Evolutionary conservation across 2,113 vertebrate species (phyloP), one percentile per base, ranked within the genome.

Genomic region (Nettapus auritus): DNA sequence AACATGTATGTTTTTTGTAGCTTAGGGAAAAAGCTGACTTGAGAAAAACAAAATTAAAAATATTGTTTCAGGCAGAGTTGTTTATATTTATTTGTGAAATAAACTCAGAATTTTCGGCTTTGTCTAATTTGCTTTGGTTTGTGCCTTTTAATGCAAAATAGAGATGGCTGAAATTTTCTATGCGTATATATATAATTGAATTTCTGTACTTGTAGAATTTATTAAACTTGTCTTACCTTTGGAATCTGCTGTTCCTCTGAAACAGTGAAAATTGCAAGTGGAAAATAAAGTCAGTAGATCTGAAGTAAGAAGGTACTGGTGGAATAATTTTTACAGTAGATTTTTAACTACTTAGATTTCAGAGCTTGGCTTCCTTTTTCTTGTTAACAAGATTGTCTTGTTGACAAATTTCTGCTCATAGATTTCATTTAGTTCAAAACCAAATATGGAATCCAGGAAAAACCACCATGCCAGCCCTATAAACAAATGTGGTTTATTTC

Each of bases 41-140:
- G 19, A 79, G 62, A 2, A 42, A 52, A 85, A 62, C 50, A 82
- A 90, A 20, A 11, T 3, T 4, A 36, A 59, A 59, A 70, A 28
- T 31, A 55, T 25, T 82, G 44, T 92, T 93, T 82, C 36, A 38
- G 36, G 36, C 8, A 38, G 80, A 88, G 46, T 87, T 86, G 29
- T 76, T 90, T 95, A 63, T 95, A 96, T 96, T 91, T 94, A 55
- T 73, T 94, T 95, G 66, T 96, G 36, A 90, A 96, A 94, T 96
- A 96, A 96, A 96, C 31, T 53, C 56, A 78, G 55, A 81, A 79
- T 70, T 91, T 46, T 81, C 91, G 77, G 29, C 76, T 82, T 91
- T 91, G 77, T 93, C 53, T 64, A 55, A 55, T 62, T 93, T 94
- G 44, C 62, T 95, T 96, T 70, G 63, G 69, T 93, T 82, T 78